Evolutionary conservation across 2,888 invertebrate genomes (phyloP).

Genomic region (Eristalis pertinax): DNA sequence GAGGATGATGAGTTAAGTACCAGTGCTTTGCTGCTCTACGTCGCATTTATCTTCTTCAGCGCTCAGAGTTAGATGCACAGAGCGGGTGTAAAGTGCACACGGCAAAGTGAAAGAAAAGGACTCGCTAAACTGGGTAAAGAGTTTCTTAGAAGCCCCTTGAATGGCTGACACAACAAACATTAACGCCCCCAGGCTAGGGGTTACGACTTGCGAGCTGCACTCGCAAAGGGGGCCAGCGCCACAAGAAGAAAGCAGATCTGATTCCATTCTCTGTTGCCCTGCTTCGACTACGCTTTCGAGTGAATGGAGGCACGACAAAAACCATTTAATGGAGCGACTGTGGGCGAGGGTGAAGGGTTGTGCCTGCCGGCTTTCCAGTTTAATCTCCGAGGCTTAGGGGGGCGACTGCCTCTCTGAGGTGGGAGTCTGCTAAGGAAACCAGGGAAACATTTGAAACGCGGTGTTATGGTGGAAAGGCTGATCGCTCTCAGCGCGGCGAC

Average conservation of each 20-base stretch:
- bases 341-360: not conserved
- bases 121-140: slow-evolving; percentile 49
- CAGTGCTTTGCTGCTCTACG: slow-evolving; percentile 12
- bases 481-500: not conserved
- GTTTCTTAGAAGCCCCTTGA: slow-evolving; percentile 52
- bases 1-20: slow-evolving; percentile 11
- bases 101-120: slow-evolving; percentile 8
- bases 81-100: not conserved
- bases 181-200: slow-evolving; percentile 11
- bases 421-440: not conserved
- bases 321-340: not conserved
- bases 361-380: not conserved
- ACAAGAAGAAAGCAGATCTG: not conserved
- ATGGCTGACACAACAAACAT: slow-evolving; percentile 45
- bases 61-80: slow-evolving; percentile 2
- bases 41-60: slow-evolving; percentile 28
- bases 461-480: not conserved
- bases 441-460: not conserved
- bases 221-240: not conserved
- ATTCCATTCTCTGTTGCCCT: not conserved
- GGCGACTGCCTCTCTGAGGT: not conserved
- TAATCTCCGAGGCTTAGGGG: not conserved
- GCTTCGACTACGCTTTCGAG: not conserved
- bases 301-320: not conserved
- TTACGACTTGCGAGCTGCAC: not conserved